Percentiles rank a stretch among this genome's conserved stretches.
Evolutionary conservation across 2,113 vertebrate genomes (phyloP).

Genomic region (Microcebus jonahi): DNA sequence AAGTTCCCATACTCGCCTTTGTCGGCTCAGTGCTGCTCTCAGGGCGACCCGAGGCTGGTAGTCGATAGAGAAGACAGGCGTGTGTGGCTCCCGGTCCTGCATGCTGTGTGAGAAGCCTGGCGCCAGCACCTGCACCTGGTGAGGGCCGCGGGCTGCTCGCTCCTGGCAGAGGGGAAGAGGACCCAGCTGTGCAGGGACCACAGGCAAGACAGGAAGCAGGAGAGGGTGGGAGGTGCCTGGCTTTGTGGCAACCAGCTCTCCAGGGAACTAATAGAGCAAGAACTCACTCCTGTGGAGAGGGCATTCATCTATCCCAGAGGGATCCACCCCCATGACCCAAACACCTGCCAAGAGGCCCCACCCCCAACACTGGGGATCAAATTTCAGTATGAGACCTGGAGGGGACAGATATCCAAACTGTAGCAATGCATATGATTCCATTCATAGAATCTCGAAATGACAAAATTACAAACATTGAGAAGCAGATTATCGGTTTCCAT

Average conservation of each 20-base stretch:
- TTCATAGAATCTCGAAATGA: not conserved
- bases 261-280: not conserved
- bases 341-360: not conserved
- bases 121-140: too few relatives aligned
- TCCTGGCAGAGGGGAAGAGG: not conserved
- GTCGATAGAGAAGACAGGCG: not conserved
- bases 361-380: not conserved
- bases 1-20: not conserved
- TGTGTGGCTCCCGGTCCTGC: not conserved
- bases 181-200: not conserved
- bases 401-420: not conserved
- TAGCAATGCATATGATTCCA: not conserved
- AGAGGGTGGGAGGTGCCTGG: not conserved
- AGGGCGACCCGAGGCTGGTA: not conserved
- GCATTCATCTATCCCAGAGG: not conserved
- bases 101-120: not conserved
- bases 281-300: not conserved
- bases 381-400: not conserved
- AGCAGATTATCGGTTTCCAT: not conserved
- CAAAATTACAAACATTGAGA: not conserved
- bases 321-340: not conserved
- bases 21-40: not conserved
- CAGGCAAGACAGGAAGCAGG: not conserved
- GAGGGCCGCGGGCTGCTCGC: not conserved
- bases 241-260: not conserved